Percentiles rank a stretch among this genome's conserved stretches.
Evolutionary conservation across 2,888 invertebrate species (phyloP).

Genomic region (Noctuana brunneofusca): DNA sequence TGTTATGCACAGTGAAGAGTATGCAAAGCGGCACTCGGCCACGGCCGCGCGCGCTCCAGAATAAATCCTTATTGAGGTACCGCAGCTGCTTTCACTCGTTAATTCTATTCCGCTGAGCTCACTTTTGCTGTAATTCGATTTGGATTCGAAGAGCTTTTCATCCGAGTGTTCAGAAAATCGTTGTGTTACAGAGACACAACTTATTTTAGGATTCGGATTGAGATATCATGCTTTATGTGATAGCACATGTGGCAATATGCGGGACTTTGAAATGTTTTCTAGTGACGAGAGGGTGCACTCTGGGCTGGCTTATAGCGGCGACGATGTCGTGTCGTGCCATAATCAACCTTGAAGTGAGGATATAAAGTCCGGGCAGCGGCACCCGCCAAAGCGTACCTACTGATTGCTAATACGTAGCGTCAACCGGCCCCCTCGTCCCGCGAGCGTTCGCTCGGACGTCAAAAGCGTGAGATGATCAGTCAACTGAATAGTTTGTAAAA

Average conservation of each 20-base stretch:
- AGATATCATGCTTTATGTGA: background rate
- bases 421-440: slow-evolving; percentile 13
- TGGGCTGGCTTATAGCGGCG: background rate
- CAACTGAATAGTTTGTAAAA: background rate
- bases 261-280: slow-evolving; percentile 17
- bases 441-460: background rate
- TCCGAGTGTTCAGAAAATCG: background rate
- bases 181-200: background rate
- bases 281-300: background rate
- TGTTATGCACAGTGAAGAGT: too few species aligned
- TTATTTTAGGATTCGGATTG: background rate
- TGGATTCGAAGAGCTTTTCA: background rate
- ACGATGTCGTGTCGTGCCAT: background rate
- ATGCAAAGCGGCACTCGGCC: slow-evolving; percentile 48
- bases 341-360: background rate
- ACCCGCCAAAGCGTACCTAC: slow-evolving; percentile 33
- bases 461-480: slow-evolving; percentile 8
- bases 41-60: slow-evolving; percentile 82
- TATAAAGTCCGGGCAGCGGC: slow-evolving; percentile 15
- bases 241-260: background rate
- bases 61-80: slow-evolving; percentile 50
- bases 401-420: slow-evolving; percentile 25
- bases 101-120: slow-evolving; percentile 11
- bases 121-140: slow-evolving; percentile 9
- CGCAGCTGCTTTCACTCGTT: slow-evolving; percentile 8